Evolutionary conservation across 2,797 vertebrate genomes (phyloP), one percentile per base, ranked within the genome.

Genomic region (Notolabrus celidotus): DNA sequence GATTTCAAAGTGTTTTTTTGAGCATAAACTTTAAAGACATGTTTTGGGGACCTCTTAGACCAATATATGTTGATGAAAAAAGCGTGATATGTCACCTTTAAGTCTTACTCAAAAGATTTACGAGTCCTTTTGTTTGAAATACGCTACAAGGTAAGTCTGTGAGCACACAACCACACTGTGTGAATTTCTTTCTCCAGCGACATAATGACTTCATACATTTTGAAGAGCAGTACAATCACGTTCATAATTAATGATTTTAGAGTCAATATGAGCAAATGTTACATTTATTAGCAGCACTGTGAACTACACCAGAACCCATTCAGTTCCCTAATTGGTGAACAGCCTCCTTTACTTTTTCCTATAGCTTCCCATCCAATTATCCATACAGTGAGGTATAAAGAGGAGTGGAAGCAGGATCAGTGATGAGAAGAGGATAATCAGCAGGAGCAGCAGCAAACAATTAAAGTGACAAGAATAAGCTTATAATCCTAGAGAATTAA

Each of bases 401-500:
- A 46, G 20, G 10, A 33, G 9, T 31, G 27, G 27, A 34, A 52
- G 51, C 6, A 23, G 33, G 19, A 51, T 43, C 17, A 58, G 33
- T 29, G 56, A 47, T 58, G 22, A 72, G 52, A 65, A 42, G 36
- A 45, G 50, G 38, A 64, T 54, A 38, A 67, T 82, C 80, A 74
- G 43, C 22, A n/a, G 19, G 10, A 51, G 31, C 25, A 72, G 31
- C 31, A 72, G 64, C 41, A 38, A 68, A 36, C 51, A 63, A 61
- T 47, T 10, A 12, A 23, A 36, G 46, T 15, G 16, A 46, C 20
- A 15, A 59, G 60, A 49, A 20, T 17, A 22, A 38, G 14, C 61
- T 33, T 71, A 38, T 60, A 67, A 74, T 77, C 65, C 58, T 36
- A 31, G 20, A 55, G 54, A 75, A 71, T 77, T 42, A 69, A 78